Evolutionary conservation across 2,888 invertebrate species (phyloP), one percentile per base, ranked within the genome.

Genomic region (Biston betularia): DNA sequence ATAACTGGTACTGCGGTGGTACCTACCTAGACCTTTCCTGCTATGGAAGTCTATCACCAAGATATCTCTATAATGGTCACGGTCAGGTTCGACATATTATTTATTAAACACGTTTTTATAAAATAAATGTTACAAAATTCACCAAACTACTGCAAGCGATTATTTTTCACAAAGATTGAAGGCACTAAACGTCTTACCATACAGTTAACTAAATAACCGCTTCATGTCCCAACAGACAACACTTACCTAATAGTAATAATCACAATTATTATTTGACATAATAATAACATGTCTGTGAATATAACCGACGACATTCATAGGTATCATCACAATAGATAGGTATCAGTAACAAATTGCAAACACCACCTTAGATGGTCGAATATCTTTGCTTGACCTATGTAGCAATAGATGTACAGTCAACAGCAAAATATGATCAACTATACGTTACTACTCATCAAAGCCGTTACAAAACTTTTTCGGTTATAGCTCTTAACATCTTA

Each of bases 331-430:
- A 69, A 65, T 65, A 65, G 65, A 44, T 63, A 59, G 67, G 58
- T 68, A 67, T 69, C 61, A 63, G 65, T 69, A 60, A 67, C 53
- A 58, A 14, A 49, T 69, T 69, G 63, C 66, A 67, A 60, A 69
- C 57, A 63, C 46, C 59, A 57, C 56, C 61, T 9, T 56, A 69
- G 57, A 69, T 63, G 61, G 69, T 65, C 55, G 45, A 63, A 67
- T 66, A 68, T 62, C 54, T 59, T 65, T 64, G 50, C 50, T 63
- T 24, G 68, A 54, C 67, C 67, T 68, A 68, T 68, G 59, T 40
- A 56, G 67, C 52, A 63, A 68, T 24, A n/a, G 40, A n/a, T 33
- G 58, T 40, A 58, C 58, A 38, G 57, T 35, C 33, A 9, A 7
- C 15, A n/a, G n/a, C 4, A 33, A 10, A 38, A 56, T 9, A 11